Conservation (phyloP, 2,888 invertebrate genomes). For the Endotricha flammealis region DNA sequence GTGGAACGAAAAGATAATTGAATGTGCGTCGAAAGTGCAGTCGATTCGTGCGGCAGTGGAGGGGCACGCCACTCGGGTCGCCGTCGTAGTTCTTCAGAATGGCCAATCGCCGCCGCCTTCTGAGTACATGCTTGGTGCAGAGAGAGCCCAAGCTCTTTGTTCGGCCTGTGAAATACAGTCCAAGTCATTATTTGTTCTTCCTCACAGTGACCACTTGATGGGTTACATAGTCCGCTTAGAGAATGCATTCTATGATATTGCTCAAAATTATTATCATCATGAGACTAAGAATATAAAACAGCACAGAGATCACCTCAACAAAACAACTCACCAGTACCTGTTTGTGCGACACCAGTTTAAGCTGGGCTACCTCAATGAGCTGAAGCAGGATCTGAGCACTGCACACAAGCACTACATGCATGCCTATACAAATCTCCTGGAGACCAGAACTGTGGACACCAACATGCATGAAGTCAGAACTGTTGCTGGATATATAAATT, state of each 20-base stretch:
- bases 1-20: conserved; percentile 97
- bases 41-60: conserved; percentile 86
- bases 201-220: conserved; percentile 92
- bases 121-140: conserved; percentile 91
- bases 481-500: conserved; percentile 96
- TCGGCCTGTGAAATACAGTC: conserved; percentile 94
- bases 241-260: conserved; percentile 94
- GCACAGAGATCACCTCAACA: conserved; percentile 93
- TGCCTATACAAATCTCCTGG: conserved; percentile 93
- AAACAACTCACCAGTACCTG: conserved; percentile 93
- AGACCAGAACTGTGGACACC: conserved; percentile 92
- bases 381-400: conserved; percentile 91
- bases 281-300: conserved; percentile 91
- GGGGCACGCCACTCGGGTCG: conserved; percentile 85
- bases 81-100: conserved; percentile 94
- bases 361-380: conserved; percentile 95
- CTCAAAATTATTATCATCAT: conserved; percentile 94
- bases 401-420: conserved; percentile 93
- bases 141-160: conserved; percentile 93
- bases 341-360: conserved; percentile 98
- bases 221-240: conserved; percentile 88
- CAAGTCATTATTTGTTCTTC: conserved; percentile 94
- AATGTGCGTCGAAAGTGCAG: conserved; percentile 94
- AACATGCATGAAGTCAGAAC: conserved; percentile 96
- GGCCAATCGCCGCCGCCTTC: conserved; percentile 86